Base-by-base conservation (phyloP, 2,888 invertebrate species). In the Choristoneura rosaceana region DNA sequence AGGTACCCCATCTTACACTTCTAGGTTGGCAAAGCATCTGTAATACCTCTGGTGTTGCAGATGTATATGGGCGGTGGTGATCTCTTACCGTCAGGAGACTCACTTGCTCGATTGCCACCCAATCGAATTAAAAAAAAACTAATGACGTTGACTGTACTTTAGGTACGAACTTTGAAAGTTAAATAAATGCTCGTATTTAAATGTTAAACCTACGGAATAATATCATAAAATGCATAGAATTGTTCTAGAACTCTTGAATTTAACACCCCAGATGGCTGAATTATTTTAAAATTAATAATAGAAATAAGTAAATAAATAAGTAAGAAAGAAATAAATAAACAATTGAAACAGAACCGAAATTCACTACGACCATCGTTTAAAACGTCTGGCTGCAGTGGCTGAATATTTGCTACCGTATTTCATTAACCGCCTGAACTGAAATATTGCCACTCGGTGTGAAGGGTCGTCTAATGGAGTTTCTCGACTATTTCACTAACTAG, bases 341-440 rank as follows among this genome's bases (percentile, higher is more conserved):
- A 38, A 47, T 34, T 8, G 60, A 17, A 34, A 8, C 15, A 2
- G 50, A 41, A 34, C 55, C 15, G 8, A 65, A 66, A 71, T 66
- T 71, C 65, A 15, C 41, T 41, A 41, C n/a, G 45, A 15, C 25
- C n/a, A 58, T 15, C 25, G 64, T 70, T 70, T 70, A 17, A 14
- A 50, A 66, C 61, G 9, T 41, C 43, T 14, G 58, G 3, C 58
- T 70, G 66, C 60, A 45, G 55, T 10, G 43, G 9, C 15, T 45
- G 12, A 38, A 62, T 12, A 38, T 45, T 55, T 55, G 66, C n/a
- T 8, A n/a, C 55, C 7, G 68, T 68, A 68, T 73, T 68, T 73
- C 47, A 73, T 55, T 73, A 63, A 63, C 55, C 62, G 25, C 68
- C 41, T 73, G 63, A 73, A 68, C 33, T 73, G 63, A 73, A 68